These are phyloP conservation scores for Drosophila neonasuta DNA, from an alignment of 2,888 invertebrate genomes.

Conservation along the genomic window DNA sequence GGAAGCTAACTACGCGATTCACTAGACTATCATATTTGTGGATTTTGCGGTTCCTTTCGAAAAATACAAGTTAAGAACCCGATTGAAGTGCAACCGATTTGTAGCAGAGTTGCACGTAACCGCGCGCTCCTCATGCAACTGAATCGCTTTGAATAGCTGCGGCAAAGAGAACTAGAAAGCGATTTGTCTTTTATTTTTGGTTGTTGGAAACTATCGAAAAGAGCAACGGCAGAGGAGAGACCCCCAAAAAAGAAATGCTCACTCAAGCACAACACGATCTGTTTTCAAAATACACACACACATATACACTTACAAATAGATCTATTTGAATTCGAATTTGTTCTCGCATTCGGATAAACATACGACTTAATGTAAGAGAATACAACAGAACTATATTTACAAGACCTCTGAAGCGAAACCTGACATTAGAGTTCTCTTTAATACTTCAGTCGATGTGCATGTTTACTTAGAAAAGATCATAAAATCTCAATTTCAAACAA, in stretches of 20 bases:
- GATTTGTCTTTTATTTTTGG: constrained; percentile 64
- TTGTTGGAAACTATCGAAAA: constrained; percentile 30
- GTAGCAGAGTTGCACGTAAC: constrained; percentile 65
- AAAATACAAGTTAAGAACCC: constrained; percentile 25
- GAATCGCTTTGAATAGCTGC: constrained; percentile 37
- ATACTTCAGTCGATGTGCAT: neutral
- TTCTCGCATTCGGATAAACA: constrained; percentile 15
- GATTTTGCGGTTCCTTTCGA: constrained; percentile 17
- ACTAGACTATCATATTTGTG: constrained; percentile 40
- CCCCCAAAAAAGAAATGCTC: constrained; percentile 44
- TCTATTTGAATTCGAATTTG: neutral
- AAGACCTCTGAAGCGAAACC: neutral
- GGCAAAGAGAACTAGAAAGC: constrained; percentile 28
- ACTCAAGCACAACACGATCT: constrained; percentile 52
- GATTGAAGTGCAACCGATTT: constrained; percentile 55
- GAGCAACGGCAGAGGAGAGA: constrained; percentile 13
- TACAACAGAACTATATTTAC: neutral
- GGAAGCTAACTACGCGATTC: constrained; percentile 28
- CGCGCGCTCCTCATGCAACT: constrained; percentile 75
- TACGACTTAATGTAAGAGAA: neutral
- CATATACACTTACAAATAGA: neutral
- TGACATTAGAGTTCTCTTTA: neutral
- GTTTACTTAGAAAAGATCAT: neutral
- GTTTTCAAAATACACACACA: constrained; percentile 46
- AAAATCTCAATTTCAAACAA: neutral